Evolutionary conservation across 2,888 invertebrate genomes (phyloP).

Genomic region (Timandra comae): DNA sequence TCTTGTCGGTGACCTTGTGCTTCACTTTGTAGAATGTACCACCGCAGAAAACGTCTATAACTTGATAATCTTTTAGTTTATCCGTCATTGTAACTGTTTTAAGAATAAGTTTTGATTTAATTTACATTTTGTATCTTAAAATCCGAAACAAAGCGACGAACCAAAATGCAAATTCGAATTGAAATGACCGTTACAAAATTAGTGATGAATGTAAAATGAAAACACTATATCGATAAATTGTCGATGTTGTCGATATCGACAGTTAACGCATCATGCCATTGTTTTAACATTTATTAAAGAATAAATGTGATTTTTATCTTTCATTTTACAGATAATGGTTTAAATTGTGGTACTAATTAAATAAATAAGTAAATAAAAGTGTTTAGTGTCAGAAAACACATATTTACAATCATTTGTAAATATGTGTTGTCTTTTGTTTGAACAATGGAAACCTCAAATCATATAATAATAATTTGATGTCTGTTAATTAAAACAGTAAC

Average conservation of each 20-base stretch:
- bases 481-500: too few species aligned
- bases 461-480: too few species aligned
- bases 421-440: too few species aligned
- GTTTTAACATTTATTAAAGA: too few species aligned
- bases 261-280: too few species aligned
- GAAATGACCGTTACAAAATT: conserved; percentile 44
- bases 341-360: too few species aligned
- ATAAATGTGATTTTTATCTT: too few species aligned
- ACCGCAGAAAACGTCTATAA: conserved; percentile 66
- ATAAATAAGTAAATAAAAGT: too few species aligned
- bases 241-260: conserved; percentile 2
- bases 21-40: conserved; percentile 72
- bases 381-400: too few species aligned
- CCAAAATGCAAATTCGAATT: conserved; percentile 63
- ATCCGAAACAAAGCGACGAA: conserved; percentile 59
- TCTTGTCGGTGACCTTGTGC: conserved; percentile 71
- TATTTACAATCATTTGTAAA: too few species aligned
- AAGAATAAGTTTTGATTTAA: conserved; percentile 20
- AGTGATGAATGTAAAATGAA: conserved; percentile 47
- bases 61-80: conserved; percentile 69
- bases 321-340: too few species aligned
- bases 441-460: too few species aligned
- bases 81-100: conserved; percentile 44
- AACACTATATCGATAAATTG: conserved; percentile 20
- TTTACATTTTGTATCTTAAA: conserved; percentile 52